Evolutionary conservation across 2,113 vertebrate genomes (phyloP).

Genomic region (Crotalus helleri): DNA sequence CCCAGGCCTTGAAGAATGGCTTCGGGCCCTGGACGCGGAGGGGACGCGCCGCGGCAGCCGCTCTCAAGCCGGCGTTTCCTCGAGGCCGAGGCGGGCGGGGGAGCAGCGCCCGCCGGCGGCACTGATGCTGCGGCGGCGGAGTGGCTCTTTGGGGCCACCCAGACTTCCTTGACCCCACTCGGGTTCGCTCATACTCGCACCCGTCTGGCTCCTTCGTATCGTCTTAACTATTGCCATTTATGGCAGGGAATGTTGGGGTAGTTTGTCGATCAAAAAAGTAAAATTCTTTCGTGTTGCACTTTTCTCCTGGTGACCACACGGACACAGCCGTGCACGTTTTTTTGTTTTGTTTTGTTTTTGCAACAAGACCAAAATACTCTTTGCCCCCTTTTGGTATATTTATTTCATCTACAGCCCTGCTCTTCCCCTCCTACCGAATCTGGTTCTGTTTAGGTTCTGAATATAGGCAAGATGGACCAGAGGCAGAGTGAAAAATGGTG

Average conservation of each 20-base stretch:
- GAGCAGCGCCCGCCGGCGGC: not conserved
- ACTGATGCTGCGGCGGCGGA: not conserved
- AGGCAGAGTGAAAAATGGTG: not conserved
- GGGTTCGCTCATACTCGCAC: not conserved
- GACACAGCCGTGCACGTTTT: not conserved
- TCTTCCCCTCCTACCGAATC: not conserved
- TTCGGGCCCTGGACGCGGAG: constrained; percentile 19
- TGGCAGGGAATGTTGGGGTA: not conserved
- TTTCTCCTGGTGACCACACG: not conserved
- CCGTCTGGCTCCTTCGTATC: not conserved
- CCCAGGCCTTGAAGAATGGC: constrained; percentile 73
- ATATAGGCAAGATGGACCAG: not conserved
- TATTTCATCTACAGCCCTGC: not conserved
- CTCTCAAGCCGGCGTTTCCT: not conserved
- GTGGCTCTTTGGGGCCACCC: not conserved
- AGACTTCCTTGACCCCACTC: not conserved
- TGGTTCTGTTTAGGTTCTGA: not conserved
- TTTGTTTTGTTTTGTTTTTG: not conserved
- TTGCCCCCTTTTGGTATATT: not conserved
- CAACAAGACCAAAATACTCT: not conserved
- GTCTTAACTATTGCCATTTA: not conserved
- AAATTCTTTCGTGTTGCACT: not conserved
- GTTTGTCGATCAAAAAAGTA: not conserved
- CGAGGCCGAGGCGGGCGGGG: not conserved
- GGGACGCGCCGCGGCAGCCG: not conserved